Percentiles rank a stretch among this genome's conserved stretches.
Conservation (phyloP, 2,888 invertebrate species). For the Heteromurus nitidus region DNA sequence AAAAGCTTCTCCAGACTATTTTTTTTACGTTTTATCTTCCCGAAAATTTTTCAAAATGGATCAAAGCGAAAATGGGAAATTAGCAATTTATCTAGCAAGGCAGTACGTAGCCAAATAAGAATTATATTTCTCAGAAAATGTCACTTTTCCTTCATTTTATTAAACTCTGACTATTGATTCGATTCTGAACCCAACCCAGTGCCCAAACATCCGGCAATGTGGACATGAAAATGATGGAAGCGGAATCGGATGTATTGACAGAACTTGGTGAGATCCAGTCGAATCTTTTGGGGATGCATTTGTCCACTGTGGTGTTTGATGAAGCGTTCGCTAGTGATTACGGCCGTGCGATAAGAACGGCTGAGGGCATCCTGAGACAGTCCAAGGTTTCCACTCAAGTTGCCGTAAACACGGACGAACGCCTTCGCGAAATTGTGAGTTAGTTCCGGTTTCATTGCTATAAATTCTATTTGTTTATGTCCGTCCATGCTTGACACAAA, state of each 20-base stretch:
- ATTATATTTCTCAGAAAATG: no score
- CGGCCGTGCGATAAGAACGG: slow-evolving; percentile 30
- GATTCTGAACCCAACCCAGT: no score
- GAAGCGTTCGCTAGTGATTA: slow-evolving; percentile 34
- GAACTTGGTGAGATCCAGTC: slow-evolving; percentile 43
- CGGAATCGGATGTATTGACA: slow-evolving; percentile 7
- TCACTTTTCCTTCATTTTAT: not conserved
- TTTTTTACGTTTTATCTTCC: no score
- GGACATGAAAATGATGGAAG: not conserved
- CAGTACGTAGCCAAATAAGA: slow-evolving; percentile 25
- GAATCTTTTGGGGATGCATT: slow-evolving; percentile 36
- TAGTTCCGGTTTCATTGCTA: not conserved
- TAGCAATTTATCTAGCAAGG: slow-evolving; percentile 17
- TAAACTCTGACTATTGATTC: no score
- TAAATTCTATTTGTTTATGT: not conserved
- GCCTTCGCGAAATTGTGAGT: slow-evolving; percentile 50
- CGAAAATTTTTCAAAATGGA: no score
- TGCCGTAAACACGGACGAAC: not conserved
- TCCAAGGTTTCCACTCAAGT: not conserved
- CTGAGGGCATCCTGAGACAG: slow-evolving; percentile 30
- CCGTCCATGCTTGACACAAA: no score
- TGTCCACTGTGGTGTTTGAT: slow-evolving; percentile 29
- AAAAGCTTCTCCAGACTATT: no score
- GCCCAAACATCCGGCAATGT: slow-evolving; percentile 42
- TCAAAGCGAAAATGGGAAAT: not conserved